Evolutionary conservation across 2,113 vertebrate genomes (phyloP).

Genomic region (Pimephales promelas): DNA sequence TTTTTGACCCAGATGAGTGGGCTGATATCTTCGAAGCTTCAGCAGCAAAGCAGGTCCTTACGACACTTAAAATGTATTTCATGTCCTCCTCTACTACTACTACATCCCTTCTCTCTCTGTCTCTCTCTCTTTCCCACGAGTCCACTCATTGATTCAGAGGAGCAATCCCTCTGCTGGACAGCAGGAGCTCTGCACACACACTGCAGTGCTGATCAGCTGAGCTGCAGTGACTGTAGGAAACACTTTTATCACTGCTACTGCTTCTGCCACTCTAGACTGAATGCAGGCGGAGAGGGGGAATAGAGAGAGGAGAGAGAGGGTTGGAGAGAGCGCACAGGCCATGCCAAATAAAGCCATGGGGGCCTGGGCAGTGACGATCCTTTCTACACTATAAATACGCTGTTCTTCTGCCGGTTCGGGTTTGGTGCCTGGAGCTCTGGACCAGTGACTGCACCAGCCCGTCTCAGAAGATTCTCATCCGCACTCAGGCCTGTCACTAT

Average conservation of each 20-base stretch:
- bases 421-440: constrained; percentile 75
- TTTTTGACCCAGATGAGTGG: constrained; percentile 85
- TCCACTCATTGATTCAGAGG: neutral
- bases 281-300: constrained; percentile 35
- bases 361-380: constrained; percentile 64
- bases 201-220: constrained; percentile 66
- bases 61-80: neutral
- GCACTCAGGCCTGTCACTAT: constrained; percentile 71
- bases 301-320: constrained; percentile 34
- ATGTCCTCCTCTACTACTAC: neutral
- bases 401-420: constrained; percentile 73
- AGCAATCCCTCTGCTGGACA: constrained; percentile 68
- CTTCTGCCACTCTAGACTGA: constrained; percentile 68
- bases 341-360: constrained; percentile 86
- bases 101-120: neutral
- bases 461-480: constrained; percentile 66
- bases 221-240: constrained; percentile 64
- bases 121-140: neutral
- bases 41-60: constrained; percentile 84
- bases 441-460: constrained; percentile 57
- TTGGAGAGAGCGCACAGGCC: constrained; percentile 61
- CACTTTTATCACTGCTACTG: constrained; percentile 63
- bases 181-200: constrained; percentile 61
- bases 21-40: constrained; percentile 83
- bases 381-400: constrained; percentile 81